phyloP scores from a whole-genome alignment of 1,140 invertebrate species.

The Pseudomyrmex flavicornis region DNA sequence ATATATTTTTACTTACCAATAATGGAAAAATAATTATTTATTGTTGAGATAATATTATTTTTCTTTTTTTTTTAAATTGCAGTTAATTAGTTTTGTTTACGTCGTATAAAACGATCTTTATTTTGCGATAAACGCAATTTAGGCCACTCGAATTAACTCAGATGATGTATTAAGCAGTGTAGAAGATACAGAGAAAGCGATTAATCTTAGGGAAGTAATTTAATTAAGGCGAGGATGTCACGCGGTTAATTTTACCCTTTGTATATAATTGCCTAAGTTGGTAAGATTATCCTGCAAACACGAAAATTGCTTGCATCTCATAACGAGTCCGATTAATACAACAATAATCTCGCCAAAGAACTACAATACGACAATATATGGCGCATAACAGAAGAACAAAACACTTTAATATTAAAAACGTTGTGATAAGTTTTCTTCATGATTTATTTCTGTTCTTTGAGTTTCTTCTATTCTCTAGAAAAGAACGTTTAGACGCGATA shows the following conservation, averaged over 20 bases:
- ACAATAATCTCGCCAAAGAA: conserved; percentile 36
- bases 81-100: neutral
- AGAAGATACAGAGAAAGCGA: conserved; percentile 41
- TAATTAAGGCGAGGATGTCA: conserved; percentile 60
- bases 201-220: conserved; percentile 61
- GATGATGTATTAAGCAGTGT: conserved; percentile 55
- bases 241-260: conserved; percentile 60
- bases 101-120: conserved; percentile 14
- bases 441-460: too few relatives aligned
- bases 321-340: conserved; percentile 53
- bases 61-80: neutral
- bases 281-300: conserved; percentile 56
- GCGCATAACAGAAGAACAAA: neutral
- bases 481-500: too few relatives aligned
- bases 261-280: conserved; percentile 58
- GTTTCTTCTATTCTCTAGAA: too few relatives aligned
- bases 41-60: neutral
- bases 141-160: conserved; percentile 32
- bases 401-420: neutral
- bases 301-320: conserved; percentile 56
- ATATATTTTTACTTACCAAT: neutral
- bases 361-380: conserved; percentile 14
- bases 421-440: too few relatives aligned
- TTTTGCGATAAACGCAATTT: conserved; percentile 38
- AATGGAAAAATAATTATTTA: neutral